phyloP scores from a whole-genome alignment of 2,113 vertebrate species.

The Microcebus ravelobensis region DNA sequence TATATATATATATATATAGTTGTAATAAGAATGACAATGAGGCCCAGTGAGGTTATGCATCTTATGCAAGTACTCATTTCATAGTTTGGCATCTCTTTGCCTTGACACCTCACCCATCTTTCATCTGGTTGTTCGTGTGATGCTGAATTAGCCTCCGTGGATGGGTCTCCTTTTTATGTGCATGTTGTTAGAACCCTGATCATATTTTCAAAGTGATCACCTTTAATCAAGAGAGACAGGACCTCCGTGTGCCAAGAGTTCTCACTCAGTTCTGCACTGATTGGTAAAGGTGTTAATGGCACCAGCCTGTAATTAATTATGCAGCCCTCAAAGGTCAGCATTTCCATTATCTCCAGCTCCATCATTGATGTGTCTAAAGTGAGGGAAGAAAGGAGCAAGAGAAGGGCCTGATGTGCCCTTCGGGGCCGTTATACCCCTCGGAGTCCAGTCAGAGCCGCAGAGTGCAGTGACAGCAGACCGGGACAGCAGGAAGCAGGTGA shows the following conservation, averaged over 20 bases:
- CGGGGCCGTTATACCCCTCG: conserved; percentile 19
- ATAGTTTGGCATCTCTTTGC: background rate
- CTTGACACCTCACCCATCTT: background rate
- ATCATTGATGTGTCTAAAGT: conserved; percentile 34
- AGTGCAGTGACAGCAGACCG: background rate
- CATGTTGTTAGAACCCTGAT: background rate
- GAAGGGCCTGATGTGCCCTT: conserved; percentile 9
- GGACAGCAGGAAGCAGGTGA: background rate
- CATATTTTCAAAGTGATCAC: conserved; percentile 49
- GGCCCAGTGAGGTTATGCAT: background rate
- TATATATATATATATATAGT: too few relatives aligned
- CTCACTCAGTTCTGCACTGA: background rate
- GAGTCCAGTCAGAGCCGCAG: conserved; percentile 41
- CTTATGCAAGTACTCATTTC: background rate
- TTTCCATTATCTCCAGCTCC: conserved; percentile 59
- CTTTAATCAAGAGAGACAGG: conserved; percentile 67
- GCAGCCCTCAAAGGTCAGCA: conserved; percentile 58
- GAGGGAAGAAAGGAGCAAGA: background rate
- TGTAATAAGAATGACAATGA: background rate
- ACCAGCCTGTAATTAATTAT: conserved; percentile 71
- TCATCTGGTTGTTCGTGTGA: background rate
- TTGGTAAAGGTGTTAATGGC: conserved; percentile 27
- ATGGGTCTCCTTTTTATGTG: background rate
- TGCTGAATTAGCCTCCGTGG: background rate
- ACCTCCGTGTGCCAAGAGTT: background rate